Conservation (phyloP, 2,888 invertebrate genomes). For the Rugalucina vietnamica region DNA sequence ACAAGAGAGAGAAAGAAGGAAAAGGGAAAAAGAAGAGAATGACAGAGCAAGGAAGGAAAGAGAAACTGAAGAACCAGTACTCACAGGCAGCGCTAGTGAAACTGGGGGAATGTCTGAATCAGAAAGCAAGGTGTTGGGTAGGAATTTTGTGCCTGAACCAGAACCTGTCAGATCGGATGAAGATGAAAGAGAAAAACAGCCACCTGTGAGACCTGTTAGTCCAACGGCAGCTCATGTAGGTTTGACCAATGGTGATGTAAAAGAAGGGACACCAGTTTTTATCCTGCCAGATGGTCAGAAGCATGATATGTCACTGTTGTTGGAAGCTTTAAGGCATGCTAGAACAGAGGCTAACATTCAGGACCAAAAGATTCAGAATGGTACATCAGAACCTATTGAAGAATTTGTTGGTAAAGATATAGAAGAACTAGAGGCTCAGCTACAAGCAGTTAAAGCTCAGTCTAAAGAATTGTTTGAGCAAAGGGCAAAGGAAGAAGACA, state of each 20-base stretch:
- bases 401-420: constrained; percentile 60
- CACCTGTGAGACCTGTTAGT: constrained; percentile 20
- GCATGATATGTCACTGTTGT: constrained; percentile 68
- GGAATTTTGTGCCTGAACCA: constrained; percentile 33
- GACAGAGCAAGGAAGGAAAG: constrained; percentile 39
- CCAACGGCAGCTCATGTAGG: constrained; percentile 14
- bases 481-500: constrained; percentile 12
- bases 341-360: constrained; percentile 70
- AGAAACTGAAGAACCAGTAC: constrained; percentile 54
- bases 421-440: constrained; percentile 56
- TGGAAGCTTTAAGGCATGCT: constrained; percentile 72
- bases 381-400: constrained; percentile 44
- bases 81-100: constrained; percentile 64
- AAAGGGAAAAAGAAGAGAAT: constrained; percentile 56
- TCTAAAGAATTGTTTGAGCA: constrained; percentile 60
- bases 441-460: constrained; percentile 62
- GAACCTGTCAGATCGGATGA: constrained; percentile 65
- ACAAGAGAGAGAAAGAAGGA: constrained; percentile 60
- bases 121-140: constrained; percentile 23
- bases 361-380: constrained; percentile 60
- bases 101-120: constrained; percentile 42
- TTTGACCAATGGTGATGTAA: constrained; percentile 48
- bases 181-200: constrained; percentile 49
- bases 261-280: constrained; percentile 63
- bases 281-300: constrained; percentile 68